Evolutionary conservation across 2,113 vertebrate genomes (phyloP).

Genomic region (Myanophis thanlyinensis): DNA sequence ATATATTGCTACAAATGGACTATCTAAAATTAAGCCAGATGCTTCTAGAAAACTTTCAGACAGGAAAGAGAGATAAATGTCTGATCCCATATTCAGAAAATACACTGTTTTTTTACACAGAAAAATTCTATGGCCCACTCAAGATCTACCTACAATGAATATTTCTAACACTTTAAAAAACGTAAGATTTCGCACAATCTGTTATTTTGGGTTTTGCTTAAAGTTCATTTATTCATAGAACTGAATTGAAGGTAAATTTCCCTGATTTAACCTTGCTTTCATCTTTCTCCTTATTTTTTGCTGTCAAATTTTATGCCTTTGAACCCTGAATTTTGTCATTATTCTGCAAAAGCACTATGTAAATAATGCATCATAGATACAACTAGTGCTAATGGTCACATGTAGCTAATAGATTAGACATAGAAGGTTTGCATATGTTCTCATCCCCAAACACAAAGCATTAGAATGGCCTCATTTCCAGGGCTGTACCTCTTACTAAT

Average conservation of each 20-base stretch:
- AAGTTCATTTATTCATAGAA: background rate
- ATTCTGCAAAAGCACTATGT: background rate
- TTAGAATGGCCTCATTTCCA: background rate
- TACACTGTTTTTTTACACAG: background rate
- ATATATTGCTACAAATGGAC: background rate
- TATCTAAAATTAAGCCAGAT: background rate
- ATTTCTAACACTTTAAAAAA: background rate
- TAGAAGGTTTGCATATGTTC: background rate
- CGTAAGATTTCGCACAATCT: background rate
- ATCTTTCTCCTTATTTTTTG: background rate
- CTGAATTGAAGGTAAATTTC: background rate
- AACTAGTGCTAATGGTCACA: background rate
- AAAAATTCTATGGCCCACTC: background rate
- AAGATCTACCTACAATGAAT: background rate
- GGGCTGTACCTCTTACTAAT: background rate
- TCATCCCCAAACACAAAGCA: background rate
- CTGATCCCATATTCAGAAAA: background rate
- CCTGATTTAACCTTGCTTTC: background rate
- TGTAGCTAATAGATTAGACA: background rate
- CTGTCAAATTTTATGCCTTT: background rate
- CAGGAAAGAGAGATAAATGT: background rate
- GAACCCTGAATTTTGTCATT: background rate
- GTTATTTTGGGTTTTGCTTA: background rate
- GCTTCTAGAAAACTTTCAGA: background rate
- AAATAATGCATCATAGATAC: background rate